phyloP scores from a whole-genome alignment of 2,888 invertebrate species.

The Parelbella ahira region DNA sequence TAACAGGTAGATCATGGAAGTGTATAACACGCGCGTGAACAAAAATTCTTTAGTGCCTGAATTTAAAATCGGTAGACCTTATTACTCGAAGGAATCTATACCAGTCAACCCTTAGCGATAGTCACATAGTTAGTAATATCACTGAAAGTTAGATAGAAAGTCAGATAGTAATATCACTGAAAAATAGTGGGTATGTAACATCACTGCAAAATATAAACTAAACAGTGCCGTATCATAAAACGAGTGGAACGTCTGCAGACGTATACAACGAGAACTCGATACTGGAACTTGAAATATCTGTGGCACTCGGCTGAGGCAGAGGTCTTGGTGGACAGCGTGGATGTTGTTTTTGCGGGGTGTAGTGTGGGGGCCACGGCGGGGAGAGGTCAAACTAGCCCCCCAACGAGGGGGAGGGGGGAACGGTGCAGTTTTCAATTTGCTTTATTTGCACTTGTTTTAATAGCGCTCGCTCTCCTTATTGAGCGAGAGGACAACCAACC shows the following conservation, averaged over 20 bases:
- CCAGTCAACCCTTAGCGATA: too few species aligned
- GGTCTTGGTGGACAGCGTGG: constrained; percentile 26
- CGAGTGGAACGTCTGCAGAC: not conserved
- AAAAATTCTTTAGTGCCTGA: too few species aligned
- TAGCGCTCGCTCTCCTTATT: constrained; percentile 76
- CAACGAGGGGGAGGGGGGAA: constrained; percentile 43
- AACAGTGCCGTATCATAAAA: too few species aligned
- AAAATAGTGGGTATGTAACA: too few species aligned
- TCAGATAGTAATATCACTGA: too few species aligned
- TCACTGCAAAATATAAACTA: too few species aligned
- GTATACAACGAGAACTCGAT: constrained; percentile 18
- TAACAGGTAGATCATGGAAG: too few species aligned
- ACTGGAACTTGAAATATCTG: constrained; percentile 35
- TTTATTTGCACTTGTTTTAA: constrained; percentile 80
- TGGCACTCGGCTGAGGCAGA: constrained; percentile 45
- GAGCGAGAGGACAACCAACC: constrained; percentile 65
- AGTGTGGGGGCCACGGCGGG: constrained; percentile 35
- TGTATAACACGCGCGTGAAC: too few species aligned
- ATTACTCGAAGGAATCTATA: too few species aligned
- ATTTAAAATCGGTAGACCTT: too few species aligned
- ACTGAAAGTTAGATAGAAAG: too few species aligned
- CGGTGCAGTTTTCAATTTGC: constrained; percentile 77
- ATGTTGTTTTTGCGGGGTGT: constrained; percentile 60
- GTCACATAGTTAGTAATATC: too few species aligned
- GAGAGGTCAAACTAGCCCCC: constrained; percentile 45